Conservation (phyloP, 2,888 invertebrate species). For the Xestia c-nigrum region DNA sequence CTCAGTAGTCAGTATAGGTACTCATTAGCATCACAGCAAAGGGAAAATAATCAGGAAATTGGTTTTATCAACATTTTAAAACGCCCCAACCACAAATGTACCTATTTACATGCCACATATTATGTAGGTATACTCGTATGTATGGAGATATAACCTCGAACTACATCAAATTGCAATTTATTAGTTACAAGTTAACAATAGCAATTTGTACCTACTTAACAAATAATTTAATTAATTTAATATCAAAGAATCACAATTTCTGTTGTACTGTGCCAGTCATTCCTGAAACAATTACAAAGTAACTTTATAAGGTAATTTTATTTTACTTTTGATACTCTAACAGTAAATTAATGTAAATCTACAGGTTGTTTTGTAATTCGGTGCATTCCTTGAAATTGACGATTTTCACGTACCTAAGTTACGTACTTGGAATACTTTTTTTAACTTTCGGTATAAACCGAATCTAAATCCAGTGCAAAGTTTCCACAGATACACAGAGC, state of each 20-base stretch:
- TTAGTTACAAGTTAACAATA: not conserved
- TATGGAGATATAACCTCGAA: no score
- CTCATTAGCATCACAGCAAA: no score
- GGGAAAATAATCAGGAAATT: not conserved
- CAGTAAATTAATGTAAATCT: not conserved
- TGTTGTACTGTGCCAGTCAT: not conserved
- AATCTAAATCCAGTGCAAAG: no score
- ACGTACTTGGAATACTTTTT: no score
- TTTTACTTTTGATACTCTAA: not conserved
- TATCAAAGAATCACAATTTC: not conserved
- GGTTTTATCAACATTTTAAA: not conserved
- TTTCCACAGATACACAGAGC: no score
- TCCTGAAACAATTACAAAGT: not conserved
- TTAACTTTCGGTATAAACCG: no score
- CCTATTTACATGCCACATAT: no score
- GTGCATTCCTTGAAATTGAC: not conserved
- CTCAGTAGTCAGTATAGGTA: no score
- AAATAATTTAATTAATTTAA: not conserved
- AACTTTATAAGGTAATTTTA: not conserved
- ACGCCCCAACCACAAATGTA: not conserved
- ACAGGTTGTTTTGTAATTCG: no score
- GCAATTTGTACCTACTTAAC: not conserved
- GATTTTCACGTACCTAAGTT: no score
- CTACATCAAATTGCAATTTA: not conserved
- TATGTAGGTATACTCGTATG: no score